Conservation (phyloP, 2,113 vertebrate genomes). For the Tyto alba region DNA sequence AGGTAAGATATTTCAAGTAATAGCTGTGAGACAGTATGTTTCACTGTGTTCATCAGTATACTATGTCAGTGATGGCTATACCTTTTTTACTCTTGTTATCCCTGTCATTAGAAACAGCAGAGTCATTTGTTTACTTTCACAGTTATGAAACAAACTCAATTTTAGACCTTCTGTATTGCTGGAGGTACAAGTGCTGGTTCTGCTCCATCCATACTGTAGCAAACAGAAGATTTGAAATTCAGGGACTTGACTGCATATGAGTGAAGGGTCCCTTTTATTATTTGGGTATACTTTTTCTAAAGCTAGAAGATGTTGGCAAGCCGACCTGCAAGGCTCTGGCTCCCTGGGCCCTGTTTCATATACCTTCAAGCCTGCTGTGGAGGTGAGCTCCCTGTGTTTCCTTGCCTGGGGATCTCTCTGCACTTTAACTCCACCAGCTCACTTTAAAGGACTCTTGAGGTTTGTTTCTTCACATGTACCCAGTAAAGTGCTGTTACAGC, state of each 20-base stretch:
- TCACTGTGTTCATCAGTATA: not conserved
- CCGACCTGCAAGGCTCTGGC: not conserved
- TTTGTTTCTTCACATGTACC: not conserved
- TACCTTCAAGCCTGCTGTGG: not conserved
- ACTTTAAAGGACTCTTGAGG: not conserved
- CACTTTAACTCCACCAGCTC: not conserved
- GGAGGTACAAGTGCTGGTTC: not conserved
- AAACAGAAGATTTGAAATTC: not conserved
- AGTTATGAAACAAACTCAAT: not conserved
- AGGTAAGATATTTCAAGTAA: not conserved
- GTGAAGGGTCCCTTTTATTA: not conserved
- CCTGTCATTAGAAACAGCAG: not conserved
- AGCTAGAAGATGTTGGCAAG: not conserved
- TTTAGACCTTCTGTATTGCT: not conserved
- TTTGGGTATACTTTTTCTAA: not conserved
- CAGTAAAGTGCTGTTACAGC: not conserved
- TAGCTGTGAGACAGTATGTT: not conserved
- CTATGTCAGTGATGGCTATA: too few relatives aligned
- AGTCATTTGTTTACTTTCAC: not conserved
- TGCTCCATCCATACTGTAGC: not conserved
- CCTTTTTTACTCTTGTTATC: not conserved
- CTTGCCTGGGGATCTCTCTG: not conserved
- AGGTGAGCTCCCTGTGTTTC: not conserved
- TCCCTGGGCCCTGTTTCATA: not conserved
- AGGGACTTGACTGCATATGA: not conserved